Percentiles rank a stretch among this genome's conserved stretches.
Evolutionary conservation across 2,797 vertebrate genomes (phyloP).

Genomic region (Eulemur albifrons): DNA sequence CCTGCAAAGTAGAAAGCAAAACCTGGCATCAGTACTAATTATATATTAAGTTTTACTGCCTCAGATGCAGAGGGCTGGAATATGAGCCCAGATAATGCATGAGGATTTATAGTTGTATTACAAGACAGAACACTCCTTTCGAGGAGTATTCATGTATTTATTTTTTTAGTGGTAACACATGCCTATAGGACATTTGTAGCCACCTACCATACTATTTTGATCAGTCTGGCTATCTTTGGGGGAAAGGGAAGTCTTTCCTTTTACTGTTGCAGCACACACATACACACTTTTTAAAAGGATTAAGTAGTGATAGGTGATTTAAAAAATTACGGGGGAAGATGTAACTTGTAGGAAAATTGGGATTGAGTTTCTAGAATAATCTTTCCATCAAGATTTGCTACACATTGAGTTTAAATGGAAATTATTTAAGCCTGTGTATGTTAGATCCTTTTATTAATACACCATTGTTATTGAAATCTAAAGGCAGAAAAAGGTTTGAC

Average conservation of each 20-base stretch:
- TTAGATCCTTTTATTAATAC: not conserved
- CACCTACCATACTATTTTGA: not conserved
- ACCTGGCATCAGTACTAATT: not conserved
- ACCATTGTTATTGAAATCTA: not conserved
- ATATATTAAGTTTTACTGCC: not conserved
- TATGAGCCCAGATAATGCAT: not conserved
- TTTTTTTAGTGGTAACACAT: not conserved
- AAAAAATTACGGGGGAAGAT: not conserved
- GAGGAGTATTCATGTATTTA: not conserved
- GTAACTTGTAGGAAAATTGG: not conserved
- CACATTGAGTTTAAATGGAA: not conserved
- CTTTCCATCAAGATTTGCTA: slow-evolving; percentile 9
- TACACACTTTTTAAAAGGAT: not conserved
- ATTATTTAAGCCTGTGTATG: not conserved
- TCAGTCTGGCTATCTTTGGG: not conserved
- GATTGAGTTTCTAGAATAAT: not conserved
- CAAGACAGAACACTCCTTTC: not conserved
- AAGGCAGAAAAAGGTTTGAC: not conserved
- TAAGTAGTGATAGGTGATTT: not conserved
- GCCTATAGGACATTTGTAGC: not conserved
- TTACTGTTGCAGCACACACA: not conserved
- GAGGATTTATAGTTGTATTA: not conserved
- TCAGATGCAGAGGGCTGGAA: not conserved
- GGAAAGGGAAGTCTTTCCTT: not conserved
- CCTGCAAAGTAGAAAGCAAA: not conserved